Conservation (phyloP, 2,797 vertebrate species). For the Bucorvus abyssinicus region DNA sequence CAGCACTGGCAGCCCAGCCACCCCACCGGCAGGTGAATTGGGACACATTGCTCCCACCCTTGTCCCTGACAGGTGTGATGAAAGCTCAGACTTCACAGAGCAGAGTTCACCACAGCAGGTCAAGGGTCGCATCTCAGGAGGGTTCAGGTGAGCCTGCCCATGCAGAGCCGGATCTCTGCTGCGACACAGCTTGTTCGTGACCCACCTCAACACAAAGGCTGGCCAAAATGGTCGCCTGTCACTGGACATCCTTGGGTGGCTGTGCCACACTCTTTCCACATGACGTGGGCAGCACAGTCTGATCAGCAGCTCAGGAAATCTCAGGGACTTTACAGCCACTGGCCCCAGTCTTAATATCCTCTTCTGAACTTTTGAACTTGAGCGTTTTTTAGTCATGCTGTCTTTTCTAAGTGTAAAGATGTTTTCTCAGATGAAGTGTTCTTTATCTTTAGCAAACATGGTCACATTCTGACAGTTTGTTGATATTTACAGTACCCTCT, state of each 20-base stretch:
- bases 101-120: not conserved
- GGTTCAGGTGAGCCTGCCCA: not conserved
- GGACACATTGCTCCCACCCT: not conserved
- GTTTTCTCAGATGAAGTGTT: no score
- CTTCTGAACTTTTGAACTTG: not conserved
- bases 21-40: accelerated
- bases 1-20: not conserved
- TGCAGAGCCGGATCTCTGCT: not conserved
- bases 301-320: not conserved
- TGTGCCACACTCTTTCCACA: not conserved
- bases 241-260: not conserved
- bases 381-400: not conserved
- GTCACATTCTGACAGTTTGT: not conserved
- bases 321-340: not conserved
- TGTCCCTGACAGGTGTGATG: accelerated
- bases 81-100: not conserved
- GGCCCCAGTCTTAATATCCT: not conserved
- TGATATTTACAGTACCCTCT: not conserved
- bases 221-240: not conserved
- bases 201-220: not conserved
- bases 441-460: not conserved
- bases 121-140: not conserved
- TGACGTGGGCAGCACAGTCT: not conserved
- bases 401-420: not conserved
- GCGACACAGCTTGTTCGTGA: accelerated